Base-by-base conservation (phyloP, 2,797 vertebrate genomes). In the Microtus californicus region DNA sequence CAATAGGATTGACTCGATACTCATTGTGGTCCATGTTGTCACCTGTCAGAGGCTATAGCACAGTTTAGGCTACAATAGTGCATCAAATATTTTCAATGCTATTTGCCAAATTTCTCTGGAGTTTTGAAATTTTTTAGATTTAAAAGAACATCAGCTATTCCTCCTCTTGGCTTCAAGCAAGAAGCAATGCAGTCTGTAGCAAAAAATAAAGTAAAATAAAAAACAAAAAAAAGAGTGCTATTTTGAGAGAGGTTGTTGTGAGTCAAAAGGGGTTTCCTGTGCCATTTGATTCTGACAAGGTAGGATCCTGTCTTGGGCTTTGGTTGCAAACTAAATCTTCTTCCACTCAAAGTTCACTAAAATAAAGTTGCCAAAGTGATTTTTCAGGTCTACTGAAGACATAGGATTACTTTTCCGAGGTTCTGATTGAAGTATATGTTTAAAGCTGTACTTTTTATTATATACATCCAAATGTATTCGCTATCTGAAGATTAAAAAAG, bases 111-210 rank as follows among this genome's bases (percentile, higher is more conserved):
- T 91, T 96, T 93, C 86, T 71, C 81, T 45, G 71, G 25, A 23
- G 83, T 92, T 93, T 81, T 56, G 67, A 93, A 91, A 87, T 90
- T 95, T 81, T 87, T 93, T 77, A 90, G 95, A 96, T 91, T 95
- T 96, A 95, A 79, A 92, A 96, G 93, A 96, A 89, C 96, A 97
- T 96, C 95, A 91, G 93, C 92, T 94, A 11, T 95, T 74, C 94
- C 90, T 97, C 96, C 94, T 95, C 89, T 96, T 95, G 94, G 87
- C 90, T 97, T 96, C 82, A 89, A 89, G 87, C n/a, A 90, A 88
- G 76, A 95, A 92, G 63, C 59, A 12, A 96, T 92, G 74, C 31
- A 67, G 91, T 92, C 86, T 85, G 43, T 87, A 15, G 90, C 83
- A 91, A 54, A 92, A 94, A 94, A 79, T 56, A 19, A 56, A 59